Evolutionary conservation across 2,797 vertebrate genomes (phyloP), one percentile per base, ranked within the genome.

Genomic region (Gallinago nigripennis): DNA sequence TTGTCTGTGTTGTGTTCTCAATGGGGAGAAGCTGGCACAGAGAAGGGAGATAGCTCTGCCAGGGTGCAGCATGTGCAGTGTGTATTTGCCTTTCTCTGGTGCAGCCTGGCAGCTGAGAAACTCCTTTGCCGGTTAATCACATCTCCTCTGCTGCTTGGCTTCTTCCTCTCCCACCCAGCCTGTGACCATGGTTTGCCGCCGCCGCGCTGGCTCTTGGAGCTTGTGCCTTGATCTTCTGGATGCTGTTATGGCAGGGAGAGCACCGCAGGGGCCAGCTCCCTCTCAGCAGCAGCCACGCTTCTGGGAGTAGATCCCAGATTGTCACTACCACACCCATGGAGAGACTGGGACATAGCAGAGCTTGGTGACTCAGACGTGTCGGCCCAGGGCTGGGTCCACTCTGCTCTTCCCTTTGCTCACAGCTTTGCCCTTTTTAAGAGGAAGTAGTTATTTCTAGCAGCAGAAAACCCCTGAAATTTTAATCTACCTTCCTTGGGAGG

Each of bases 231-330:
- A 48, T 69, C 48, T 68, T 51, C 7, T 11, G 72, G 77, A 11
- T 77, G 75, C 75, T 41, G 6, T 30, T 13, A 30, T 14, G 48
- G 57, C 53, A 50, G 63, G 73, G 77, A 66, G 39, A 54, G 53
- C 68, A 15, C 19, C 0, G 9, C 0, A 0, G 61, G n/a, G 18
- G 25, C 31, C 0, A 11, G 64, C 41, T 96, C 69, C 20, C n/a
- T 77, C 19, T 66, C 88, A 82, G 91, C 66, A 91, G 71, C 60
- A 91, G 69, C 53, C 50, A 12, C 7, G 0, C 23, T 81, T 83
- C 82, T 94, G 81, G 85, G 92, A 92, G 27, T 3, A 35, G 61
- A 53, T 92, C 57, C 76, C 82, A 46, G 33, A 39, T 30, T 80
- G 71, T 45, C 8, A 0, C 82, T 53, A 23, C 80, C 94, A 76